Base-by-base conservation (phyloP, 2,113 vertebrate genomes). In the Bambusicola thoracicus region DNA sequence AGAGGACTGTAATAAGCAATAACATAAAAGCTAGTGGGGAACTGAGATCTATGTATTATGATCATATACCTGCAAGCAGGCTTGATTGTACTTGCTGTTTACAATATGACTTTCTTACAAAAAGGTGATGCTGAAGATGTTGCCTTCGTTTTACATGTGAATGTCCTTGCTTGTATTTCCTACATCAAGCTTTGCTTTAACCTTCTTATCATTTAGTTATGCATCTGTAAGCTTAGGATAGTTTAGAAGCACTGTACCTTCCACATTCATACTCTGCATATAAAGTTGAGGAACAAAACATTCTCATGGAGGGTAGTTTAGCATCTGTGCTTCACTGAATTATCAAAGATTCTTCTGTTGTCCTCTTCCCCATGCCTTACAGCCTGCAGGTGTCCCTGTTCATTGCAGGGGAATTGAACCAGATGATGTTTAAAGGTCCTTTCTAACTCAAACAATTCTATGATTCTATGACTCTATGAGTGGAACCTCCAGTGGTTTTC, bases 281-380 rank as follows among this genome's bases (percentile, higher is more conserved):
- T 68, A 34, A 44, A 0, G 1, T 5, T 13, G 44, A 81, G n/a
- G 36, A 72, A 44, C 22, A 62, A 72, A 80, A 81, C 16, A 58
- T 13, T 38, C 6, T 48, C 32, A 32, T 0, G 0, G 25, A 77
- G 6, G 5, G 27, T 22, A 84, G 13, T n/a, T 72, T 36, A 73
- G n/a, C 19, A 51, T 77, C 87, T 72, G 44, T 16, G 17, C 12
- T 66, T 70, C 17, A 25, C 0, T 24, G 20, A 87, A 80, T 80
- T 87, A 55, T 85, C 53, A 53, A 16, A 78, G 48, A 74, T 62
- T 16, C n/a, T 7, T 73, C 27, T 63, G 38, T 34, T 69, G 43
- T 3, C 11, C 43, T 69, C 32, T 61, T 81, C 17, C 34, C n/a
- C 15, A 18, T 55, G 27, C 25, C 38, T 63, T 63, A 24, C 2